Evolutionary conservation across 2,113 vertebrate species (phyloP).

Genomic region (Podiceps cristatus): DNA sequence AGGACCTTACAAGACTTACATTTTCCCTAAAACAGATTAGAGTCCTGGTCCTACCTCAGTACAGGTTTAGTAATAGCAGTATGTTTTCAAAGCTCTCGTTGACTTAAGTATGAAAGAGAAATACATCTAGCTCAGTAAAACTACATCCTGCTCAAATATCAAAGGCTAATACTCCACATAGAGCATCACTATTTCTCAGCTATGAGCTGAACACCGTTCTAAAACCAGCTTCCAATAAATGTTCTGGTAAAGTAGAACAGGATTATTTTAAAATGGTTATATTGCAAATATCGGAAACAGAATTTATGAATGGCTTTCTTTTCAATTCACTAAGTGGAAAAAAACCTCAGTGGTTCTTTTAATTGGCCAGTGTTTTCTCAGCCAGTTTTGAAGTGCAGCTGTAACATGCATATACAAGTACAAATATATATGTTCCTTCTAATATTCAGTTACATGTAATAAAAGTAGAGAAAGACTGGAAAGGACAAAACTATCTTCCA

Average conservation of each 20-base stretch:
- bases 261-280: not conserved
- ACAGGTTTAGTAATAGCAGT: not conserved
- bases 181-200: not conserved
- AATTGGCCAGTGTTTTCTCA: not conserved
- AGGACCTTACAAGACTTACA: not conserved
- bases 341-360: not conserved
- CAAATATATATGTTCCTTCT: not conserved
- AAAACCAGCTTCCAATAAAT: not conserved
- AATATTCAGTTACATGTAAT: not conserved
- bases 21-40: not conserved
- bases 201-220: not conserved
- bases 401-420: not conserved
- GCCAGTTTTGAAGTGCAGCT: not conserved
- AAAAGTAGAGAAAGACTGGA: not conserved
- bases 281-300: not conserved
- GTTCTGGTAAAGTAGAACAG: not conserved
- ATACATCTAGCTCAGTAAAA: not conserved
- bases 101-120: not conserved
- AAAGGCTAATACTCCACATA: not conserved
- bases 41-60: not conserved
- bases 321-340: not conserved
- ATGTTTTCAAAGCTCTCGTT: not conserved
- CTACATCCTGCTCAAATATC: not conserved
- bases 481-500: not conserved
- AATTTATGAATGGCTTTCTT: not conserved